These are phyloP conservation scores for Celastrina argiolus DNA, from an alignment of 2,888 invertebrate species.

Conservation along the genomic window DNA sequence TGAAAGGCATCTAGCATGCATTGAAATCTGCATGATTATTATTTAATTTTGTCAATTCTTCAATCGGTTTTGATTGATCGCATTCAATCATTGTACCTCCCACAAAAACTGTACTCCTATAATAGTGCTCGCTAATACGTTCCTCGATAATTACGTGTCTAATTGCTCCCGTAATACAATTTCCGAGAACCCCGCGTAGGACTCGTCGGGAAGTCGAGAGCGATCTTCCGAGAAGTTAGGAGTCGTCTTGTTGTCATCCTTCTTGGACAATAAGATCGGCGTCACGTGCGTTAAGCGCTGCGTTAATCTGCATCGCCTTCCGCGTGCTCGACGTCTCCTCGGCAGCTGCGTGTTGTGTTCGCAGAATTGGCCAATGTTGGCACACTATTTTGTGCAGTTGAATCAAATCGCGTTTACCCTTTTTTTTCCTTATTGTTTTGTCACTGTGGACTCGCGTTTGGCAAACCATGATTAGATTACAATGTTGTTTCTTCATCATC, in stretches of 20 bases:
- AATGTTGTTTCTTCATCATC: neutral
- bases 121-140: conserved; percentile 7
- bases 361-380: conserved; percentile 19
- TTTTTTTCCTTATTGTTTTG: neutral
- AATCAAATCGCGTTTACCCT: conserved; percentile 3
- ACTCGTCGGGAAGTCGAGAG: conserved; percentile 47
- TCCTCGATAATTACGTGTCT: conserved; percentile 31
- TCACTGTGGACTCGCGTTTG: no score
- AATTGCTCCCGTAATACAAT: conserved; percentile 39
- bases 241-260: conserved; percentile 47
- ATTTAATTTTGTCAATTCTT: neutral
- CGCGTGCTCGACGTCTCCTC: conserved; percentile 27
- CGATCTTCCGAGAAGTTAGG: conserved; percentile 56
- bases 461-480: neutral
- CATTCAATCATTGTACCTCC: neutral
- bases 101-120: conserved; percentile 6
- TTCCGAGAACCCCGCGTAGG: conserved; percentile 57
- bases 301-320: conserved; percentile 29
- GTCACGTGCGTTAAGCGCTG: conserved; percentile 30
- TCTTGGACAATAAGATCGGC: conserved; percentile 45
- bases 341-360: conserved; percentile 19
- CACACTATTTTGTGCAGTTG: conserved; percentile 12
- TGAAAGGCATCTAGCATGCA: neutral
- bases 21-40: neutral
- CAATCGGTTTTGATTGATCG: neutral